Percentiles rank a stretch among this genome's conserved stretches.
phyloP scores from a whole-genome alignment of 2,113 vertebrate genomes.

The Oncorhynchus kisutch region DNA sequence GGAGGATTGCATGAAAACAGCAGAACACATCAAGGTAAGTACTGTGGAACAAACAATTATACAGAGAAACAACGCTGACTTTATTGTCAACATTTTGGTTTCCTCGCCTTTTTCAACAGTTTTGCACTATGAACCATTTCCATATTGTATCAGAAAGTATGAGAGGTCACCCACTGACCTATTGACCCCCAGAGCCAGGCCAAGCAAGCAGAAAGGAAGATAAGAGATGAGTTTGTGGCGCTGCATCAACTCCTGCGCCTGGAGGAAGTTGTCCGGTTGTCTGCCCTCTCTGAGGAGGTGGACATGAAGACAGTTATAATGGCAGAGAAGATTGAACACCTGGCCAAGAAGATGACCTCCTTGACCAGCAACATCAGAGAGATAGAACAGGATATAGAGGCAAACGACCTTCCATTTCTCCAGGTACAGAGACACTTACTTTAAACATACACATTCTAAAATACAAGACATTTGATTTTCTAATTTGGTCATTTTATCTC shows the following conservation, averaged over 20 bases:
- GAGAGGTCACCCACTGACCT: background rate
- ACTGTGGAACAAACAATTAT: background rate
- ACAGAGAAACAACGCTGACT: background rate
- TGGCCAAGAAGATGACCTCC: background rate
- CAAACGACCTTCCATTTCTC: background rate
- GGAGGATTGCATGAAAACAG: constrained; percentile 8
- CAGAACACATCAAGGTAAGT: constrained; percentile 16
- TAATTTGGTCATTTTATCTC: background rate
- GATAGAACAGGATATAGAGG: constrained; percentile 4
- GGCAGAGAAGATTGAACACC: constrained; percentile 4
- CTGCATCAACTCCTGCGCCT: constrained; percentile 9
- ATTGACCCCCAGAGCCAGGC: constrained; percentile 9
- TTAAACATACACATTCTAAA: background rate
- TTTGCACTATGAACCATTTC: background rate
- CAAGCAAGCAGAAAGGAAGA: constrained; percentile 3
- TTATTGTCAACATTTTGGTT: no score
- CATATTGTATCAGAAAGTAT: no score
- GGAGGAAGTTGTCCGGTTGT: constrained; percentile 4
- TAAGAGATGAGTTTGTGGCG: constrained; percentile 13
- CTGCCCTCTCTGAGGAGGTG: constrained; percentile 2
- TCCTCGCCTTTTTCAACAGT: no score
- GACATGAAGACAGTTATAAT: constrained; percentile 10
- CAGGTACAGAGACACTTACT: constrained; percentile 9
- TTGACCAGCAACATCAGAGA: constrained; percentile 10
- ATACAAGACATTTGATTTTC: background rate